Evolutionary conservation across 2,113 vertebrate species (phyloP).

Genomic region (Lampris incognitus): DNA sequence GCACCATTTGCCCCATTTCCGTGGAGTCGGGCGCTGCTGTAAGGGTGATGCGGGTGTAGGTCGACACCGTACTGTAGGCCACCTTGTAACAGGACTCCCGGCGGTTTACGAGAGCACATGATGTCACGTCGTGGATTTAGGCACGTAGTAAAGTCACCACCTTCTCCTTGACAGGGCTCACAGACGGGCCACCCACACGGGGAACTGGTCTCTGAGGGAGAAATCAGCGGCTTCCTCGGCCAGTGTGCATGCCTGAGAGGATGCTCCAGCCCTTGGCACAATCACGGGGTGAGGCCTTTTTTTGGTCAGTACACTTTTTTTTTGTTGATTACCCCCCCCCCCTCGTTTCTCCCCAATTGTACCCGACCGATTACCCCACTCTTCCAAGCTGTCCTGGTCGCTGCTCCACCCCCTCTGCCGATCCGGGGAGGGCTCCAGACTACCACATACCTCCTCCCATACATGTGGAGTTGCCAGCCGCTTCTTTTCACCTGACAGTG

Average conservation of each 20-base stretch:
- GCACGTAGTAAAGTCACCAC: slow-evolving; percentile 50
- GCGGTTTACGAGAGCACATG: slow-evolving; percentile 17
- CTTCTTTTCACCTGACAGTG: too few relatives aligned
- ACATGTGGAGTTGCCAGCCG: too few relatives aligned
- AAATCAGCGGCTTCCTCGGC: slow-evolving; percentile 53
- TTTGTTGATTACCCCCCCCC: too few relatives aligned
- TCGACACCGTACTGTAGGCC: neutral
- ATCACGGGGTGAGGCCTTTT: too few relatives aligned
- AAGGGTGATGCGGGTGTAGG: neutral
- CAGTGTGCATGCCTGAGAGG: slow-evolving; percentile 41
- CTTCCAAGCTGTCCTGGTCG: too few relatives aligned
- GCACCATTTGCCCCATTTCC: neutral
- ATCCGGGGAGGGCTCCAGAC: too few relatives aligned
- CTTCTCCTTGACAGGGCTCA: slow-evolving; percentile 18
- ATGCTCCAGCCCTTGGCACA: neutral
- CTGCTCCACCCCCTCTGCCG: too few relatives aligned
- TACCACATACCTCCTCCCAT: too few relatives aligned
- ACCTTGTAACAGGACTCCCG: slow-evolving; percentile 42
- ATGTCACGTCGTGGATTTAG: slow-evolving; percentile 30
- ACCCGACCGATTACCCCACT: too few relatives aligned
- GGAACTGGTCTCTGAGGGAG: slow-evolving; percentile 1
- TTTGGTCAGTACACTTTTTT: too few relatives aligned
- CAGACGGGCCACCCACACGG: neutral
- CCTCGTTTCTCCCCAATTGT: too few relatives aligned
- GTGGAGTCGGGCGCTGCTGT: slow-evolving; percentile 20